phyloP scores from a whole-genome alignment of 2,888 invertebrate genomes.

The Oligia fasciuncula region DNA sequence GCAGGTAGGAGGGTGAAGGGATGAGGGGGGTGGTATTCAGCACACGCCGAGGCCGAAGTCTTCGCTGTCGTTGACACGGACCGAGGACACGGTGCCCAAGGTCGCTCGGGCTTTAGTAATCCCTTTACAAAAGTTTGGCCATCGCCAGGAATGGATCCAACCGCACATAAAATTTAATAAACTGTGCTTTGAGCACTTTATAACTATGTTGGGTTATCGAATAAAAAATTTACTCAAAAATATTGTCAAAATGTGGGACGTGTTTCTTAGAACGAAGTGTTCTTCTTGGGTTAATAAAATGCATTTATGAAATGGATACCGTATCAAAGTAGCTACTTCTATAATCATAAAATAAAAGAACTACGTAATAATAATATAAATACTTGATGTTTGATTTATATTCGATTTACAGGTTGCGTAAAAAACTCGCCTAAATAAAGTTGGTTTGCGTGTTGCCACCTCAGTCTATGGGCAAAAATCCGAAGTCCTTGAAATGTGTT shows the following conservation, averaged over 20 bases:
- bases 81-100: slow-evolving; percentile 85
- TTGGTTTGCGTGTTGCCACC: slow-evolving; percentile 15
- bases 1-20: slow-evolving; percentile 60
- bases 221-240: slow-evolving; percentile 3
- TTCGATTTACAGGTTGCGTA: neutral
- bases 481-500: slow-evolving; percentile 25
- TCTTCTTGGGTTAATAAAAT: too few relatives aligned
- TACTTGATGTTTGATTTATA: neutral
- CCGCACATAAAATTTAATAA: slow-evolving; percentile 41
- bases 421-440: neutral
- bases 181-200: neutral
- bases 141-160: slow-evolving; percentile 64
- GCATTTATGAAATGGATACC: neutral
- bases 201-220: neutral
- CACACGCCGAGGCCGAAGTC: slow-evolving; percentile 77
- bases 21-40: slow-evolving; percentile 68
- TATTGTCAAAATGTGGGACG: neutral
- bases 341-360: neutral
- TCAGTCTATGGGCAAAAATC: slow-evolving; percentile 14
- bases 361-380: neutral
- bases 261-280: neutral
- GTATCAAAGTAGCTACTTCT: neutral
- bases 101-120: slow-evolving; percentile 77
- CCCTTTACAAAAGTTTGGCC: slow-evolving; percentile 66
- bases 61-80: slow-evolving; percentile 86